Conservation (phyloP, 2,888 invertebrate genomes). For the Heliconius cydno region DNA sequence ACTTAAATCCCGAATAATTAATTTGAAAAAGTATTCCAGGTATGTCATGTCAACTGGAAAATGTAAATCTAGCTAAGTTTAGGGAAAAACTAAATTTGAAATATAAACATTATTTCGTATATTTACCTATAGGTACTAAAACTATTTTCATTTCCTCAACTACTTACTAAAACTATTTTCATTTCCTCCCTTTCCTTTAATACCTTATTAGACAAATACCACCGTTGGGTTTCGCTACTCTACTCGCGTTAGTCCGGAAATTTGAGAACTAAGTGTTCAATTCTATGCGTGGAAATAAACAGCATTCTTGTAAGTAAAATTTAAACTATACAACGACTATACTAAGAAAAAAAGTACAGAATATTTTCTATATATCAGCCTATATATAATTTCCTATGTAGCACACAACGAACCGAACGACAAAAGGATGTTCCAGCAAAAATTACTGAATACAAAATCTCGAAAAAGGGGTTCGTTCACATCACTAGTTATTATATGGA, state of each 20-base stretch:
- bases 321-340: too few relatives aligned
- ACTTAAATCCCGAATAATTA: too few relatives aligned
- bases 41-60: neutral
- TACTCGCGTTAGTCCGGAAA: neutral
- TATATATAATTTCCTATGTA: neutral
- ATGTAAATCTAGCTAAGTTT: neutral
- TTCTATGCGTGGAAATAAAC: too few relatives aligned
- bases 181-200: neutral
- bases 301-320: too few relatives aligned
- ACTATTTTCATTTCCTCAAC: neutral
- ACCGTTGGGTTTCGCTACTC: neutral
- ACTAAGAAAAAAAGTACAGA: too few relatives aligned
- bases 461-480: neutral
- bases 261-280: too few relatives aligned
- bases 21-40: too few relatives aligned
- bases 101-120: neutral
- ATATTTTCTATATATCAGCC: too few relatives aligned
- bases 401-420: neutral
- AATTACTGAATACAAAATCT: neutral
- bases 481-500: neutral
- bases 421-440: neutral
- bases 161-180: neutral
- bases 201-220: neutral
- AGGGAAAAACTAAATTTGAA: neutral
- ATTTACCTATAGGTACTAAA: neutral